Base-by-base conservation (phyloP, 2,888 invertebrate species). In the Hirtodrosophila trivittata region DNA sequence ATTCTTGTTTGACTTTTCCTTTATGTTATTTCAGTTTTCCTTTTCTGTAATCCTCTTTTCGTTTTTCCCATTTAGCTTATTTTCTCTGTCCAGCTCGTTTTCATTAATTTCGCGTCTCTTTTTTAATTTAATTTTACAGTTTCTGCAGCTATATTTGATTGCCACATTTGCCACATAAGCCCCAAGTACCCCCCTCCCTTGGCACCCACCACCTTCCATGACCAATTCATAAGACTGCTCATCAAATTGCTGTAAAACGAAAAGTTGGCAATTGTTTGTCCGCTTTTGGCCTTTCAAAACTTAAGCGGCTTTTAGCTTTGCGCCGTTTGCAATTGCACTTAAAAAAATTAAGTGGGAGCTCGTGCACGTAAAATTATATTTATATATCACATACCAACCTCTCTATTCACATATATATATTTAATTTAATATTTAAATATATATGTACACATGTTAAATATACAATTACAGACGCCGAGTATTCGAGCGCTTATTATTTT, bases 291-390 rank as follows among this genome's bases (percentile, higher is more conserved):
- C 49, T 52, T 60, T 50, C 37, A 9, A 37, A 54, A 70, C 33
- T 38, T 42, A 75, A 58, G 58, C 75, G 63, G 65, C 70, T 70
- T 75, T 70, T 42, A 75, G 75, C 70, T 70, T 75, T 52, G 39
- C 51, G 59, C 56, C 60, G 62, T 65, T 65, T 64, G 69, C 69
- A 65, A 68, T 65, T 64, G 69, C 69, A 62, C 65, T 74, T 54
- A 58, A 75, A 38, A 60, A 26, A 28, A 52, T 71, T 41, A 70
- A 55, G 68, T 72, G 63, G 26, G 10, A 39, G 28, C 56, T 50
- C 25, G 38, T 59, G 55, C 56, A 47, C 58, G 55, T 66, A 42
- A 64, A 54, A 49, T 51, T 47, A 59, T 78, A 56, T 56, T 63
- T 42, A 43, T 32, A 45, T 5, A 5, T 33, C 47, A 38, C 12